Conservation (phyloP, 2,113 vertebrate species). For the Centropus unirufus region DNA sequence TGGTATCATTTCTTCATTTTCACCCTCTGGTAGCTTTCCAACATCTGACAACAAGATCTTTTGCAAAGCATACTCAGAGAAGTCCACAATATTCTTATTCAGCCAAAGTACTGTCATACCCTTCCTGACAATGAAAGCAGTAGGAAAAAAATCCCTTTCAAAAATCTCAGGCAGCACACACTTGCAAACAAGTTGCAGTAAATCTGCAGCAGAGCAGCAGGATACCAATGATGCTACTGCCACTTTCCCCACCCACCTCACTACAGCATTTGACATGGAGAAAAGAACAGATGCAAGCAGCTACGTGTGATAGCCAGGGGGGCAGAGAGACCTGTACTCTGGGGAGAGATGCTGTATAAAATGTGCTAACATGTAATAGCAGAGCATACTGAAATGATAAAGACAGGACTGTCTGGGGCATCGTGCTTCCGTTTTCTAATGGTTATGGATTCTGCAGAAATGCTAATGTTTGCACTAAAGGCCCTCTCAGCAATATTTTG, state of each 20-base stretch:
- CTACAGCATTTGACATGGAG: background rate
- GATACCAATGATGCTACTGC: background rate
- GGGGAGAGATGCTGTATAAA: background rate
- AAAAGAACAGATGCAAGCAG: background rate
- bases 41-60: background rate
- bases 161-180: background rate
- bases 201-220: background rate
- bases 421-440: background rate
- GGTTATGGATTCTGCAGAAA: constrained; percentile 5
- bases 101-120: background rate
- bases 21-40: background rate
- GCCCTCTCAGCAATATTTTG: constrained; percentile 49
- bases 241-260: background rate
- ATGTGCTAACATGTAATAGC: background rate
- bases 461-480: constrained; percentile 38
- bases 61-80: background rate
- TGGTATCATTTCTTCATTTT: background rate
- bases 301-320: fast-evolving
- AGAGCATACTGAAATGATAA: background rate
- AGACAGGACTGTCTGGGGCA: background rate
- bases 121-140: background rate
- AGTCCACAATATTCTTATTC: background rate
- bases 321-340: background rate
- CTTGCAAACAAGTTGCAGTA: background rate
- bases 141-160: background rate